Evolutionary conservation across 2,113 vertebrate genomes (phyloP), one percentile per base, ranked within the genome.

Genomic region (Carettochelys insculpta): DNA sequence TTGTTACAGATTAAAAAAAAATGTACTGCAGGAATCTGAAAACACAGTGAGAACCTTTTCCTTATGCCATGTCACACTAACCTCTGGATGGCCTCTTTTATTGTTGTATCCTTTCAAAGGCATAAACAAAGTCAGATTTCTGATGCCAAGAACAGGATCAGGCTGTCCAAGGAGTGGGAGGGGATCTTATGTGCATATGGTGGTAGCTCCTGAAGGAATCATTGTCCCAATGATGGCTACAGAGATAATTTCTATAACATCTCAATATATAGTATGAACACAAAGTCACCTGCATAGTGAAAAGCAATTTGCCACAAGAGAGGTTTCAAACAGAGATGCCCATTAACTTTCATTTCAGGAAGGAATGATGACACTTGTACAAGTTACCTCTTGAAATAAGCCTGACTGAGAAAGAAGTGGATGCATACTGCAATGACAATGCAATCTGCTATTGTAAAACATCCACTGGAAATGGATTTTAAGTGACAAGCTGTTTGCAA

Each of bases 71-170:
- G 93, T 95, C 95, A 92, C 94, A 93, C 77, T 95, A 94, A 96
- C 95, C 97, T 94, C 94, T 95, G 95, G 95, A 85, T 12, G 97
- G 93, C 96, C 95, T 80, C 13, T 3, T 75, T 90, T 61, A 84
- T 85, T 89, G 92, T 92, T 88, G 41, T 47, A 87, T 85, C 75
- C 89, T 81, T 87, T 92, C 81, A 91, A 90, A 95, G 92, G 94
- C 90, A 92, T 38, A 95, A 96, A 95, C 94, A 96, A 92, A 92
- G 56, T 90, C 17, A 2, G 10, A 38, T 51, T 5, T 5, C 1
- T 4, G 91, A 77, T 90, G 95, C 89, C 86, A 91, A 82, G 89
- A 90, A 43, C 47, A 0, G 47, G 22, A 58, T 50, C 48, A 5
- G 14, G 31, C 68, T 43, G 58, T 31, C 19, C 68, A 47, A 50